A percentile compares a stretch with the other conserved stretches of the same genome.
These are phyloP conservation scores for Cottus gobio DNA, from an alignment of 2,113 vertebrate species.

Conservation along the genomic window DNA sequence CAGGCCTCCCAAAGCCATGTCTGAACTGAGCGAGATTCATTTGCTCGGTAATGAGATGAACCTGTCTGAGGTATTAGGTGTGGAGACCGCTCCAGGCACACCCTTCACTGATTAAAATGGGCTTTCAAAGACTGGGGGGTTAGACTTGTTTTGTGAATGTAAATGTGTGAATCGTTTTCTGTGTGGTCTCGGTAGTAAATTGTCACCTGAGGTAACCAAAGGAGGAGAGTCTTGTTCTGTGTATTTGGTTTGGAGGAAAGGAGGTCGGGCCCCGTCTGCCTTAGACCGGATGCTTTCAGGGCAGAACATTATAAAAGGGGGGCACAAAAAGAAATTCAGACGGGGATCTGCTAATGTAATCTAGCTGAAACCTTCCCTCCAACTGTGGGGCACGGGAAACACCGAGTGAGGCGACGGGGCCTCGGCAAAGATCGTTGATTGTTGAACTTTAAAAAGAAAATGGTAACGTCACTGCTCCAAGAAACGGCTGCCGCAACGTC, in stretches of 20 bases:
- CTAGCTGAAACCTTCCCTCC: constrained; percentile 8
- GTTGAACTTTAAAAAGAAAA: background rate
- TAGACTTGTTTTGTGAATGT: constrained; percentile 5
- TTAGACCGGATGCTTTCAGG: constrained; percentile 19
- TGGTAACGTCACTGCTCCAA: too few relatives aligned
- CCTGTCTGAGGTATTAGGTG: constrained; percentile 56
- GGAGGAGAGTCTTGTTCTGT: constrained; percentile 25
- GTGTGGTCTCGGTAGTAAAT: constrained; percentile 60
- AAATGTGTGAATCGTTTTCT: constrained; percentile 25
- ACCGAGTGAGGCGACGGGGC: constrained; percentile 8
- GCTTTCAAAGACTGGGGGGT: constrained; percentile 11
- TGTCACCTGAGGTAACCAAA: constrained; percentile 56
- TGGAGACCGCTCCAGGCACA: constrained; percentile 40
- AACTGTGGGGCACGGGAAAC: constrained; percentile 18
- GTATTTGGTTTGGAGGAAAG: constrained; percentile 27
- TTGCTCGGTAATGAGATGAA: constrained; percentile 69
- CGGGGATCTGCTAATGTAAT: constrained; percentile 64
- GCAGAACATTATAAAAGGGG: constrained; percentile 39
- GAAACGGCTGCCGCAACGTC: too few relatives aligned
- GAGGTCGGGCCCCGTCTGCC: constrained; percentile 14
- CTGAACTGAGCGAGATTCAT: constrained; percentile 60
- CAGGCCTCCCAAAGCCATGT: constrained; percentile 50
- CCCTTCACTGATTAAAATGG: constrained; percentile 62
- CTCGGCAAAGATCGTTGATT: background rate
- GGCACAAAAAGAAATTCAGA: constrained; percentile 29